Evolutionary conservation across 2,797 vertebrate genomes (phyloP).

Genomic region (Nothura maculosa): DNA sequence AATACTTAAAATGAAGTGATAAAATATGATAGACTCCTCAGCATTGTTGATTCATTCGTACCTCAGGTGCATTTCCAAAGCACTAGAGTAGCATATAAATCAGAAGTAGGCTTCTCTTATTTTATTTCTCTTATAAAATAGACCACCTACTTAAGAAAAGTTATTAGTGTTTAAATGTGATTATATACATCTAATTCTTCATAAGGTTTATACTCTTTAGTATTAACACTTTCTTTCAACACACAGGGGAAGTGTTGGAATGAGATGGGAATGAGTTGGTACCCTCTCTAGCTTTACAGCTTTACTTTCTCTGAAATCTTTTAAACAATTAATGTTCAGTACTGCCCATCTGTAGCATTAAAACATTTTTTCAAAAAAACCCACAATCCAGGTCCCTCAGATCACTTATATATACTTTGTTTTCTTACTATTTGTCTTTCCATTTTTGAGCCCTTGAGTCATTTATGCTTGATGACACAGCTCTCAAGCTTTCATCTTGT

Average conservation of each 20-base stretch:
- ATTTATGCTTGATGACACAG: background rate
- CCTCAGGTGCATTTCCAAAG: slow-evolving; percentile 33
- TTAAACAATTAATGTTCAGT: background rate
- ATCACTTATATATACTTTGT: background rate
- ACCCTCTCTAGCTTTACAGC: background rate
- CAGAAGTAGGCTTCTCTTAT: background rate
- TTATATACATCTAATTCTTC: background rate
- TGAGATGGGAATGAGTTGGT: background rate
- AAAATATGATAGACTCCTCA: slow-evolving; percentile 25
- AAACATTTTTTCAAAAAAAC: background rate
- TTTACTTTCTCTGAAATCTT: background rate
- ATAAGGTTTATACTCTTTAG: background rate
- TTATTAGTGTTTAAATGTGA: background rate
- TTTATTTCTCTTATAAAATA: slow-evolving; percentile 23
- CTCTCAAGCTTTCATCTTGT: slow-evolving; percentile 10
- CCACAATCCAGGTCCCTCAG: background rate
- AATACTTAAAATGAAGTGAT: slow-evolving; percentile 32
- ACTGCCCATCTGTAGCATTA: background rate
- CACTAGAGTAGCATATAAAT: slow-evolving; percentile 16
- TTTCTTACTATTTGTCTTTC: background rate
- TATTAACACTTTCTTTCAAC: background rate
- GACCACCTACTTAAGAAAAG: slow-evolving; percentile 8
- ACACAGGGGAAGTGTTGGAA: background rate
- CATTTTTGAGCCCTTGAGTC: background rate
- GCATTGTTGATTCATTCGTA: slow-evolving; percentile 47